These are phyloP conservation scores for Pygoscelis adeliae DNA, from an alignment of 2,113 vertebrate species.

Conservation along the genomic window DNA sequence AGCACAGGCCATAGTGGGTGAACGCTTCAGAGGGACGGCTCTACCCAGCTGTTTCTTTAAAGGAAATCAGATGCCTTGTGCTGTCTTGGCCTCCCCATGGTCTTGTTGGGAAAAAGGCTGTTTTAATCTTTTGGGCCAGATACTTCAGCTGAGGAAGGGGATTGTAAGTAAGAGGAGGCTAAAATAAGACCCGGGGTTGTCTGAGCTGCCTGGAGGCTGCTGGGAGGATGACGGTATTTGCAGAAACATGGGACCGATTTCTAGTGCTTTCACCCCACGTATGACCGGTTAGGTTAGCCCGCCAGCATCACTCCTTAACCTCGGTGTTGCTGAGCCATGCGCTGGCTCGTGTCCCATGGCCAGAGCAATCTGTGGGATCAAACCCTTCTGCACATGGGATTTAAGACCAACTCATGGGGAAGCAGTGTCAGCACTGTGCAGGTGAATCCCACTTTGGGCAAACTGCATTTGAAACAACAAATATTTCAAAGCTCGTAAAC, in stretches of 20 bases:
- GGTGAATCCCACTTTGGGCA: not conserved
- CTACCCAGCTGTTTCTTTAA: not conserved
- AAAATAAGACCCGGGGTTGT: not conserved
- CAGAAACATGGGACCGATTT: not conserved
- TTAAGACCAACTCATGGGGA: not conserved
- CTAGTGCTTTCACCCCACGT: not conserved
- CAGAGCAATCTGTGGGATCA: not conserved
- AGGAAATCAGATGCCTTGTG: too few species aligned
- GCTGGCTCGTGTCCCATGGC: not conserved
- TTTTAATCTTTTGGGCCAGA: not conserved
- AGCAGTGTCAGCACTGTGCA: not conserved
- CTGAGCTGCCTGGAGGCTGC: not conserved
- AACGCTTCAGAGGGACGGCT: fast-evolving
- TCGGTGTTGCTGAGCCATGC: not conserved
- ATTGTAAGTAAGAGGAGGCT: not conserved
- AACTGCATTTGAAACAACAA: not conserved
- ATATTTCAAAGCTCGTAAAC: not conserved
- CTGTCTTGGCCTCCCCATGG: not conserved
- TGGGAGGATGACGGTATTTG: not conserved
- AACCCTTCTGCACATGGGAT: not conserved
- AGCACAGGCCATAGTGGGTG: fast-evolving
- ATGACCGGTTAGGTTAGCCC: fast-evolving
- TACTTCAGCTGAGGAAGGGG: not conserved
- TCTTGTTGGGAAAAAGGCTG: not conserved
- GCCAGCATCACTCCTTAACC: not conserved